Conservation (phyloP, 2,888 invertebrate genomes). For the Xestia ashworthii region DNA sequence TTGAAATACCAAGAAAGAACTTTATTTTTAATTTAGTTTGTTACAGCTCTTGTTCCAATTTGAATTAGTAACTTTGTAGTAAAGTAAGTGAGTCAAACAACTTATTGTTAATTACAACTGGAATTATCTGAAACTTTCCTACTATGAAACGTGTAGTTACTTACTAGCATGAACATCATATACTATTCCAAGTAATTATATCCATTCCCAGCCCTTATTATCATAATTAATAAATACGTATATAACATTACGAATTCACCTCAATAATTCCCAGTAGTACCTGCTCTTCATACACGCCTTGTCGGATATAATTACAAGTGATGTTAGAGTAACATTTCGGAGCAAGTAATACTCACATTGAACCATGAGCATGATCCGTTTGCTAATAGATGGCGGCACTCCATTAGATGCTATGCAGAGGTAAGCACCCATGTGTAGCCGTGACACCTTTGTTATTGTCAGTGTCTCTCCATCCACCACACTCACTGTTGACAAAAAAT, state of each 20-base stretch:
- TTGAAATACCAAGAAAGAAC: background rate
- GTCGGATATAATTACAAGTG: constrained; percentile 40
- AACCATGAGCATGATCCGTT: constrained; percentile 95
- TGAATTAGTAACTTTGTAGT: background rate
- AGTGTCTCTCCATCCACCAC: constrained; percentile 97
- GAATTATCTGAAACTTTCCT: constrained; percentile 5
- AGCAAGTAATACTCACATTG: constrained; percentile 92
- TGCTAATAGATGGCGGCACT: constrained; percentile 97
- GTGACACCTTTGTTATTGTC: constrained; percentile 96
- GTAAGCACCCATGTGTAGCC: constrained; percentile 98
- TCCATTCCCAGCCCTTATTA: constrained; percentile 4
- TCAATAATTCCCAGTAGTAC: constrained; percentile 38
- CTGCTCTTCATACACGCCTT: constrained; percentile 20
- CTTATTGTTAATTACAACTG: constrained; percentile 5
- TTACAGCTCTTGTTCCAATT: background rate
- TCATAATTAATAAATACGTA: constrained; percentile 21
- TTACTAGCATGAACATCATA: constrained; percentile 3
- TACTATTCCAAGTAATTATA: background rate
- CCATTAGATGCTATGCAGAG: constrained; percentile 98
- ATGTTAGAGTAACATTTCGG: constrained; percentile 43
- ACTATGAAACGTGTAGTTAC: background rate
- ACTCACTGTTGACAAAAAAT: constrained; percentile 91
- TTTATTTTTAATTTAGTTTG: background rate
- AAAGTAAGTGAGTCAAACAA: background rate
- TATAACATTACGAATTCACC: constrained; percentile 42